Evolutionary conservation across 2,888 invertebrate species (phyloP), one percentile per base, ranked within the genome.

Genomic region (Pachymerium ferrugineum): DNA sequence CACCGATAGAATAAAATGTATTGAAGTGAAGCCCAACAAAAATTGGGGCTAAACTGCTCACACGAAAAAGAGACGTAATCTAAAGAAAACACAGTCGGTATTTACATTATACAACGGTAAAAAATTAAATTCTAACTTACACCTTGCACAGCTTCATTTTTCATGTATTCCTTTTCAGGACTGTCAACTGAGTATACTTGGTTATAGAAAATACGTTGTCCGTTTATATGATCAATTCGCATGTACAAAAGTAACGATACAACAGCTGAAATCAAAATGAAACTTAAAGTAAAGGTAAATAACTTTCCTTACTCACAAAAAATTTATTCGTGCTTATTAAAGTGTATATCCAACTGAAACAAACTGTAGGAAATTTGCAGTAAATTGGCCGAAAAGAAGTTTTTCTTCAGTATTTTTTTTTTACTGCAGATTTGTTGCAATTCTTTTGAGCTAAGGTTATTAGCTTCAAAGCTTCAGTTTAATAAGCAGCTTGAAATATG

Each of bases 51-150:
- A 93, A 92, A 0, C 93, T 92, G 0, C 94, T 94, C 91, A 94
- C 93, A 0, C 92, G 91, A 88, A 95, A 92, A 0, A 94, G 92
- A 0, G 94, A 93, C 82, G 93, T 93, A 80, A 95, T 87, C 94
- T 94, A 81, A 10, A 81, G 28, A 1, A 35, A 25, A 1, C 30
- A 12, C 16, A 67, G 70, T n/a, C n/a, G n/a, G n/a, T n/a, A 62
- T 69, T 33, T 35, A 35, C 19, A 71, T n/a, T n/a, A n/a, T 25
- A 22, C 10, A 4, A 28, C 8, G 29, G n/a, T 5, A 1, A 25
- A 38, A 33, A 2, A 6, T 6, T 38, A n/a, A 31, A 71, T 35
- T 31, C 25, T 42, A 77, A 86, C 90, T 88, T 83, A 94, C 93
- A 77, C 94, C 94, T 84, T 90, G 85, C n/a, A 90, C 87, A 0